Percentiles rank a stretch among this genome's conserved stretches.
phyloP scores from a whole-genome alignment of 2,888 invertebrate genomes.

The Nymphalis c-album region DNA sequence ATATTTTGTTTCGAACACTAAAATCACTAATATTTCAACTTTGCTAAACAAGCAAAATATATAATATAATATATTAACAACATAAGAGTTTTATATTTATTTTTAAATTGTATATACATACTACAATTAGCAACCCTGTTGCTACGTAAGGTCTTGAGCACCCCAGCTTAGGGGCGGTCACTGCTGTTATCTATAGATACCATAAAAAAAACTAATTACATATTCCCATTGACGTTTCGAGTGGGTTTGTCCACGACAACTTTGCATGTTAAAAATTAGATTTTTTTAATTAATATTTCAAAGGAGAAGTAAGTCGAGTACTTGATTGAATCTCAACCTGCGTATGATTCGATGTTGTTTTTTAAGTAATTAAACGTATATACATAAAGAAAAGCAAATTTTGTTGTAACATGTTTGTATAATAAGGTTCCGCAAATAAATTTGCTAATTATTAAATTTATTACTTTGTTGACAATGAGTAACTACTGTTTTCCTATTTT shows the following conservation, averaged over 20 bases:
- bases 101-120: no score
- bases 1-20: no score
- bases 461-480: background rate
- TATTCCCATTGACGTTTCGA: slow-evolving; percentile 62
- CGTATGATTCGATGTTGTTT: background rate
- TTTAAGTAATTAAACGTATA: no score
- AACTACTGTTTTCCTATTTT: no score
- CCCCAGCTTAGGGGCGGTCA: slow-evolving; percentile 55
- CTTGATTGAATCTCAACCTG: background rate
- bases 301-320: background rate
- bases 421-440: no score
- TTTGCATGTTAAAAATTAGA: slow-evolving; percentile 19
- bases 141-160: slow-evolving; percentile 48
- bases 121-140: slow-evolving; percentile 53
- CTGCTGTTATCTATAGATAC: slow-evolving; percentile 70
- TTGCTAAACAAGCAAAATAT: no score
- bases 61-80: no score
- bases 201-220: slow-evolving; percentile 72
- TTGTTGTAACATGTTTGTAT: no score
- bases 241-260: slow-evolving; percentile 46
- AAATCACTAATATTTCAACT: no score
- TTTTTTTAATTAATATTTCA: slow-evolving; percentile 16
- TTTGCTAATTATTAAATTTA: background rate
- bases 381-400: no score
- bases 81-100: no score